Conservation (phyloP, 2,888 invertebrate species). For the Melanostoma scalare region DNA sequence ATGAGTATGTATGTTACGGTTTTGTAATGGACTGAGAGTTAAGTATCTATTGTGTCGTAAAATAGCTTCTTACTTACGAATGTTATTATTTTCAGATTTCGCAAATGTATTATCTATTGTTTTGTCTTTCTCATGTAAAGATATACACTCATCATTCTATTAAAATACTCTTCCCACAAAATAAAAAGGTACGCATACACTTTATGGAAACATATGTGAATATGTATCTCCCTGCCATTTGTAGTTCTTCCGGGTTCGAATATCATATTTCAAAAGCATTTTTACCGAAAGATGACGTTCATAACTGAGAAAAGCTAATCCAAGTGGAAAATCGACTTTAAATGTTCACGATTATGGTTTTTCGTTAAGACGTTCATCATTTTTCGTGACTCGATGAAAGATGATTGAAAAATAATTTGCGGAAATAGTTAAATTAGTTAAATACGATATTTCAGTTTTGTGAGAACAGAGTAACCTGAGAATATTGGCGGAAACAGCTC, state of each 20-base stretch:
- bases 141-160: slow-evolving; percentile 10
- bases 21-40: too few species aligned
- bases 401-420: not conserved
- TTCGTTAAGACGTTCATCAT: too few species aligned
- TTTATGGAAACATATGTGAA: not conserved
- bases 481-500: slow-evolving; percentile 27
- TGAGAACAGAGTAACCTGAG: slow-evolving; percentile 33
- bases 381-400: too few species aligned
- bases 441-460: too few species aligned
- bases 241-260: not conserved
- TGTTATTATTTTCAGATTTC: slow-evolving; percentile 1
- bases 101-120: not conserved
- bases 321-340: slow-evolving; percentile 53
- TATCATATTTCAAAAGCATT: slow-evolving; percentile 53
- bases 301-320: slow-evolving; percentile 40
- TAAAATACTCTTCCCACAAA: slow-evolving; percentile 42
- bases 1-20: not conserved
- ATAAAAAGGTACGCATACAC: slow-evolving; percentile 7
- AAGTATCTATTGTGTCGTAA: too few species aligned
- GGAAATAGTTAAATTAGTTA: slow-evolving; percentile 13
- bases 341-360: slow-evolving; percentile 35
- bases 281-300: slow-evolving; percentile 22
- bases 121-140: not conserved
- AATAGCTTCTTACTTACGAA: slow-evolving; percentile 2
- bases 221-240: slow-evolving; percentile 21